Base-by-base conservation (phyloP, 2,888 invertebrate genomes). In the Hirtodrosophila cameraria region DNA sequence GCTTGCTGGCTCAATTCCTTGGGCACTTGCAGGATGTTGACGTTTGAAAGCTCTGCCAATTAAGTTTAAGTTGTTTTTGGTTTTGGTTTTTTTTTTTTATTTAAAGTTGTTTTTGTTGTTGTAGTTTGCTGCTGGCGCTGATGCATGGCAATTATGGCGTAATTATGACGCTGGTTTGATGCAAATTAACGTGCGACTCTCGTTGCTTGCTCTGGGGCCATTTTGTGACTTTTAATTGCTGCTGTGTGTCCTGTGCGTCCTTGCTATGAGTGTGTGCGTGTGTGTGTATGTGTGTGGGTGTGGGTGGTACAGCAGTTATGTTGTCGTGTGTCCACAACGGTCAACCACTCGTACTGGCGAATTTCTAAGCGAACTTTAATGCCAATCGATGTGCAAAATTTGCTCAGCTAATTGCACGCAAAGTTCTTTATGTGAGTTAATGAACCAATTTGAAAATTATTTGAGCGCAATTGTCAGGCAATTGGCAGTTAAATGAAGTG, bases 401-500 rank as follows among this genome's bases (percentile, higher is more conserved):
- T 57, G 39, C 42, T 20, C 27, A 52, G 45, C 68, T 80, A 65
- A 63, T 79, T 76, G 42, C 50, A 57, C 36, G 38, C 46, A 53
- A 27, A 27, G 50, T 57, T 43, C 41, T 46, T 41, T 53, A n/a
- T n/a, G n/a, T n/a, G 27, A 49, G 46, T 53, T 64, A 86, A 81
- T 81, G 85, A 84, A 78, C 23, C 70, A 81, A 65, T 84, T 84
- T 67, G 48, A 49, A 62, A 64, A 64, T 46, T 60, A 74, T 77
- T 80, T 61, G 54, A 65, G 46, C 58, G 59, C 79, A 82, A 85
- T 81, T 87, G 83, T 63, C 59, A 54, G 61, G 42, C 79, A 62
- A 85, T 87, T 82, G 75, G 75, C n/a, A 85, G 86, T 87, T 86
- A 82, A 87, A 85, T 87, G 86, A 82, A 85, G 66, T 78, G 87